These are phyloP conservation scores for Hypena proboscidalis DNA, from an alignment of 2,888 invertebrate species.

Conservation along the genomic window DNA sequence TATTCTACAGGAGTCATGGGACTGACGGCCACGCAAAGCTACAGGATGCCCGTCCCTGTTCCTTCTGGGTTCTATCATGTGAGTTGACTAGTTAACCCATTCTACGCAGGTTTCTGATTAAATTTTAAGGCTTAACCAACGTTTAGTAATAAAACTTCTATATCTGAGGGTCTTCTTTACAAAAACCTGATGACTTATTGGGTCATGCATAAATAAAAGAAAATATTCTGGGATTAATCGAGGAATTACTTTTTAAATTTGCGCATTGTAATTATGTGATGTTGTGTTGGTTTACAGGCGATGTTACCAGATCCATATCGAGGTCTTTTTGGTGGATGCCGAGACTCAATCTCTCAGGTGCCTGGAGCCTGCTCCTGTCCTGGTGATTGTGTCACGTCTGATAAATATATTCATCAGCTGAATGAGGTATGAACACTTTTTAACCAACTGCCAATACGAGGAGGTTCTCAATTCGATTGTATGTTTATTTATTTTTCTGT, in stretches of 20 bases:
- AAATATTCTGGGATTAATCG: too few species aligned
- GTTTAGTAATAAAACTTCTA: too few species aligned
- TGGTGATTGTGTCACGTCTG: constrained; percentile 89
- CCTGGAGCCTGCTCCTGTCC: constrained; percentile 88
- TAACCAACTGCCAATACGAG: too few species aligned
- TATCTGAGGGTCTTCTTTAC: too few species aligned
- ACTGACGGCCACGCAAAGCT: constrained; percentile 91
- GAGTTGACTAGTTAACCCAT: too few species aligned
- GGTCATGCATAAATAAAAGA: too few species aligned
- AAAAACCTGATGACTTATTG: too few species aligned
- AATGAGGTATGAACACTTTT: constrained; percentile 86
- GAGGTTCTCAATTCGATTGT: too few species aligned
- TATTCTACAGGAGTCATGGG: constrained; percentile 94
- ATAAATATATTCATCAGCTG: constrained; percentile 93
- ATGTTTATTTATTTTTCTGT: too few species aligned
- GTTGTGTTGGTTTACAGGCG: constrained; percentile 86
- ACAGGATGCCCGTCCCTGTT: constrained; percentile 90
- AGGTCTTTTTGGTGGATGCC: constrained; percentile 97
- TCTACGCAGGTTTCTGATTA: too few species aligned
- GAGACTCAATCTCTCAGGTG: constrained; percentile 94
- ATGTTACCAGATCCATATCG: constrained; percentile 96
- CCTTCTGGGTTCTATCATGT: constrained; percentile 93
- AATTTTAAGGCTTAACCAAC: too few species aligned
- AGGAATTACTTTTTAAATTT: neutral
- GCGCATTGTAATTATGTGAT: too few species aligned